Evolutionary conservation across 2,113 vertebrate species (phyloP), one percentile per base, ranked within the genome.

Genomic region (Amblyopsis rosae): DNA sequence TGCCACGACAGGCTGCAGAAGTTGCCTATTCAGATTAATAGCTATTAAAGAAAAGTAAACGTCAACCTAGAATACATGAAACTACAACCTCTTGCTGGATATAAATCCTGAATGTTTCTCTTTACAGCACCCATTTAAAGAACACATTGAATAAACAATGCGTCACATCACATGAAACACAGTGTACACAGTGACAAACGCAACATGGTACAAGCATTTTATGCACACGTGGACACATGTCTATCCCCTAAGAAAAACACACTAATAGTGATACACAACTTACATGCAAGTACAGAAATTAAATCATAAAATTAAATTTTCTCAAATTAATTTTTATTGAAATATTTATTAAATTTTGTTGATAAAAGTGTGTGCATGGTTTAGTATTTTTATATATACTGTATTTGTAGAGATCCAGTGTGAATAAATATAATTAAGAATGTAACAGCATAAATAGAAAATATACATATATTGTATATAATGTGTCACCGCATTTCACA

Each of bases 101-200:
- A 49, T 19, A 55, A 53, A 12, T 33, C 54, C 48, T 26, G 12
- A 17, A n/a, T 15, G 1, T 35, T 62, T 62, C 61, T 45, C 13
- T 70, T 11, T 59, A 63, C 63, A 69, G 51, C 26, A 7, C 48
- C 48, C 19, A 51, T 73, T 81, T 77, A 49, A 81, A 50, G 65
- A 77, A 64, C 57, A 68, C 9, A 59, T 16, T 17, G 55, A 2
- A 65, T n/a, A 67, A 19, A 67, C 15, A 64, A 56, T 41, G 17
- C 45, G 12, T 73, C 58, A 46, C 13, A 35, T 66, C 9, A 50
- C 16, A 65, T 62, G 41, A 69, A 72, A 60, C n/a, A 59, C 35
- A 63, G n/a, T 3, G 6, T 50, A 65, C 49, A 53, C 63, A 65
- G 49, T n/a, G 12, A 65, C 49, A 35, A 49, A 65, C 63, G 53